Conservation (phyloP, 2,113 vertebrate species). For the Chionis minor region DNA sequence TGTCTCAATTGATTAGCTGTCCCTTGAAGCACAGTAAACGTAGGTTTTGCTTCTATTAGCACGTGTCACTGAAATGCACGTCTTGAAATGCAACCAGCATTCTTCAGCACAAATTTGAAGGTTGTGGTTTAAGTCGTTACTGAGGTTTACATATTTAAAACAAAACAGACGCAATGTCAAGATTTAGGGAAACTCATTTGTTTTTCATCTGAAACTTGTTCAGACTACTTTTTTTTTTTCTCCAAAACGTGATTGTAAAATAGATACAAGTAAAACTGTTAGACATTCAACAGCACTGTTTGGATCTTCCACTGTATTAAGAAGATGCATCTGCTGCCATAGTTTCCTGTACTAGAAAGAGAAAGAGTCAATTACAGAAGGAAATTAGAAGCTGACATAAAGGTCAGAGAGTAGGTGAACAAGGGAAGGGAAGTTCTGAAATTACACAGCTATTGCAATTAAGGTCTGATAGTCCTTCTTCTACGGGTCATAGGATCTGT, state of each 20-base stretch:
- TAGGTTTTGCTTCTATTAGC: not conserved
- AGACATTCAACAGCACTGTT: not conserved
- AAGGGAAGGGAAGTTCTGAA: slow-evolving; percentile 1
- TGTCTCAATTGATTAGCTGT: not conserved
- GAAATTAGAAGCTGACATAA: slow-evolving; percentile 35
- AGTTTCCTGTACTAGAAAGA: not conserved
- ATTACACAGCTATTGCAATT: slow-evolving; percentile 29
- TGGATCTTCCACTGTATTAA: not conserved
- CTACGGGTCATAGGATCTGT: not conserved
- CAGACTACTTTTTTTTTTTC: not conserved
- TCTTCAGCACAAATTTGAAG: not conserved
- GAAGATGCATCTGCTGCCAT: not conserved
- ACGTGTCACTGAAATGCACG: not conserved
- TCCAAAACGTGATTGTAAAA: not conserved
- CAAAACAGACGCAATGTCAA: not conserved
- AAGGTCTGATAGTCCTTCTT: slow-evolving; percentile 9
- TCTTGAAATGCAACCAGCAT: not conserved
- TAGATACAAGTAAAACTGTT: not conserved
- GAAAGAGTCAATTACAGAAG: slow-evolving; percentile 16
- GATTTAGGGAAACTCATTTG: not conserved
- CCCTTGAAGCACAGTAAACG: not conserved
- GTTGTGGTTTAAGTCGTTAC: not conserved
- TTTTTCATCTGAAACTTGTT: not conserved
- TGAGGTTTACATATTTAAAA: not conserved
- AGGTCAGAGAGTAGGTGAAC: slow-evolving; percentile 10